Conservation (phyloP, 2,113 vertebrate genomes). For the Mustela nigripes region DNA sequence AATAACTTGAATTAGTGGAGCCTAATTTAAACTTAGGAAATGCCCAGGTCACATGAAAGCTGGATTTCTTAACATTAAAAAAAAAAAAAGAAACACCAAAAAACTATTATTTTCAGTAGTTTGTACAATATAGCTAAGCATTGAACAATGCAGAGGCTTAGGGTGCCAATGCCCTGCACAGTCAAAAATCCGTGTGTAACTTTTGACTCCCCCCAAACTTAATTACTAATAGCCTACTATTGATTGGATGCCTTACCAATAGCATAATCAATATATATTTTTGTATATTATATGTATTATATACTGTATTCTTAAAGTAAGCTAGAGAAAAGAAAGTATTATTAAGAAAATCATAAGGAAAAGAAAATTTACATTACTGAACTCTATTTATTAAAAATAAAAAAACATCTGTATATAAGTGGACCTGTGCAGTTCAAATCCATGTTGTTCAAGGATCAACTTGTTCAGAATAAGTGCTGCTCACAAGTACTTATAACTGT, state of each 20-base stretch:
- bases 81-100: background rate
- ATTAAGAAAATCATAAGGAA: background rate
- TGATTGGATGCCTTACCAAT: background rate
- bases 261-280: background rate
- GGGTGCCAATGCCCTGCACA: background rate
- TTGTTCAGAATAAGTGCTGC: conserved; percentile 6
- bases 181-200: background rate
- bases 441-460: background rate
- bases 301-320: background rate
- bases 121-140: background rate
- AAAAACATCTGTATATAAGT: background rate
- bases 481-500: background rate
- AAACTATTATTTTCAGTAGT: background rate
- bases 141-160: background rate
- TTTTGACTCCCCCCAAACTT: background rate
- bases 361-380: background rate
- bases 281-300: background rate
- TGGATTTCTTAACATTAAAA: background rate
- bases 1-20: conserved; percentile 37
- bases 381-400: background rate
- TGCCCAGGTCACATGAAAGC: background rate
- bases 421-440: background rate
- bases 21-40: conserved; percentile 49
- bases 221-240: background rate
- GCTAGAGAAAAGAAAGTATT: background rate